Evolutionary conservation across 2,888 invertebrate genomes (phyloP).

Genomic region (Yponomeuta plumbellus): DNA sequence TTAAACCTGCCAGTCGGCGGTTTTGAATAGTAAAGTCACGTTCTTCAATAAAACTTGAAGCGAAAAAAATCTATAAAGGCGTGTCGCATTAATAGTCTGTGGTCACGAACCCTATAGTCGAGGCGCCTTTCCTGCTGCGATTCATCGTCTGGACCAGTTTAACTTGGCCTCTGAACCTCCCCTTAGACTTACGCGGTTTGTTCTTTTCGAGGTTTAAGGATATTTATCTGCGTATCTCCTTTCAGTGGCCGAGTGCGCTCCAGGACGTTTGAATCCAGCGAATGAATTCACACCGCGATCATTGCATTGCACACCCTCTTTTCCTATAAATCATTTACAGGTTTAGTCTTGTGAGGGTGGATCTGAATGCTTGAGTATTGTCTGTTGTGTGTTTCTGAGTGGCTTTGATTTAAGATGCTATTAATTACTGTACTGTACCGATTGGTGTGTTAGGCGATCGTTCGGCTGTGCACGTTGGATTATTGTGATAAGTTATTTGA

Average conservation of each 20-base stretch:
- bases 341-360: conserved; percentile 30
- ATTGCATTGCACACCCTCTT: conserved; percentile 40
- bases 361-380: conserved; percentile 2
- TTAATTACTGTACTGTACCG: not conserved
- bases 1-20: conserved; percentile 51
- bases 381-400: not conserved
- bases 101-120: conserved; percentile 65
- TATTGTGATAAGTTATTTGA: too few species aligned
- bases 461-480: too few species aligned
- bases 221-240: conserved; percentile 35
- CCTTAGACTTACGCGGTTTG: conserved; percentile 14
- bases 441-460: not conserved
- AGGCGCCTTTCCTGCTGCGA: conserved; percentile 70
- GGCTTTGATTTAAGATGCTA: not conserved
- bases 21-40: conserved; percentile 58
- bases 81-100: conserved; percentile 52
- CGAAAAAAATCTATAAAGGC: conserved; percentile 56
- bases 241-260: conserved; percentile 39
- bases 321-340: conserved; percentile 70
- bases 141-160: conserved; percentile 45
- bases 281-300: conserved; percentile 64
- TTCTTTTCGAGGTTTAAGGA: conserved; percentile 24
- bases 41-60: conserved; percentile 45
- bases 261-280: conserved; percentile 51
- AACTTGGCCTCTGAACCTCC: conserved; percentile 34